phyloP scores from a whole-genome alignment of 2,113 vertebrate species.

The Nyctereutes procyonoides region DNA sequence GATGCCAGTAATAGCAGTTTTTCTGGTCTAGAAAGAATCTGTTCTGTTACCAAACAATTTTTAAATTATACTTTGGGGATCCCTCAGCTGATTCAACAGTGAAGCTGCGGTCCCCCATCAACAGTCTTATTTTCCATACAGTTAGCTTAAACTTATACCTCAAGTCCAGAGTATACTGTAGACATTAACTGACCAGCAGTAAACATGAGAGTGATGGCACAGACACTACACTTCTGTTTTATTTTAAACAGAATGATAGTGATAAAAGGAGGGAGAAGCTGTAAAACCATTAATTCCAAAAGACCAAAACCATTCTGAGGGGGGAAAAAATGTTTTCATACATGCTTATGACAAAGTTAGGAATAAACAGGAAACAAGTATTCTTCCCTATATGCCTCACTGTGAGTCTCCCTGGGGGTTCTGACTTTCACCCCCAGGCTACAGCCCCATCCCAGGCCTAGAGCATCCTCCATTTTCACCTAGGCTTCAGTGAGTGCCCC shows the following conservation, averaged over 20 bases:
- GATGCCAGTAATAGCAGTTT: constrained; percentile 73
- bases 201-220: not conserved
- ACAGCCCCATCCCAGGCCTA: not conserved
- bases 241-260: constrained; percentile 55
- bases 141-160: constrained; percentile 1
- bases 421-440: not conserved
- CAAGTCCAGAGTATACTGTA: not conserved
- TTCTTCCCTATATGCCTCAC: not conserved
- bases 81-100: constrained; percentile 32
- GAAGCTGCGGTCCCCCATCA: not conserved
- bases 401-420: not conserved
- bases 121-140: constrained; percentile 10
- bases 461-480: not conserved
- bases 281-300: constrained; percentile 17
- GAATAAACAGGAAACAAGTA: not conserved
- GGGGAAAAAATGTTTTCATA: not conserved
- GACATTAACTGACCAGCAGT: not conserved
- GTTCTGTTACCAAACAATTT: constrained; percentile 69
- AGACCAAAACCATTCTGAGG: not conserved
- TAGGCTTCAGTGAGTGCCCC: not conserved
- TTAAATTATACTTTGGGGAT: constrained; percentile 66
- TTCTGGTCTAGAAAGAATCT: constrained; percentile 66
- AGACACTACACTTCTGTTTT: not conserved
- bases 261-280: not conserved
- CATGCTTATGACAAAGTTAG: not conserved